Evolutionary conservation across 1,140 invertebrate species (phyloP).

Genomic region (Nasonia giraulti): DNA sequence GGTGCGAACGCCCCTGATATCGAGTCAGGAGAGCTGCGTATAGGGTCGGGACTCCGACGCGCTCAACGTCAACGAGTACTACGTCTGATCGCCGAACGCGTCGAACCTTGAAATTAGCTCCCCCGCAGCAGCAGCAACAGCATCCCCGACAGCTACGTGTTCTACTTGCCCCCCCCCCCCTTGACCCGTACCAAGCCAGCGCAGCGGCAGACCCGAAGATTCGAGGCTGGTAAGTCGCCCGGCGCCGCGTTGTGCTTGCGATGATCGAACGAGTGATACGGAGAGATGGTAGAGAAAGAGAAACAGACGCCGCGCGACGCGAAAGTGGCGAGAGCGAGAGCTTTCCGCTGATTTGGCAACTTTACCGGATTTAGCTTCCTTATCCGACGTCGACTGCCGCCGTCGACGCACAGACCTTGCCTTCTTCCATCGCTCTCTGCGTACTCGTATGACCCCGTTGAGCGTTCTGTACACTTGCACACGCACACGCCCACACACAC

Average conservation of each 20-base stretch:
- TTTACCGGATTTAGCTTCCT: background rate
- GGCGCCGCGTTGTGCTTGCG: too few relatives aligned
- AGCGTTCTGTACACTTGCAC: background rate
- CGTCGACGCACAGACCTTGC: background rate
- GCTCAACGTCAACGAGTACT: conserved; percentile 74
- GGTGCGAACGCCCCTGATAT: conserved; percentile 86
- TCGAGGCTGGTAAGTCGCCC: too few relatives aligned
- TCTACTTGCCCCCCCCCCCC: background rate
- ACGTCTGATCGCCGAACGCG: conserved; percentile 71
- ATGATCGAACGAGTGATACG: too few relatives aligned
- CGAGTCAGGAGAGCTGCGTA: conserved; percentile 90
- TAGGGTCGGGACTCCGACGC: conserved; percentile 76
- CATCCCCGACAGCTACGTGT: background rate
- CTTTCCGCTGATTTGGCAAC: background rate
- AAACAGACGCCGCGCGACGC: too few relatives aligned
- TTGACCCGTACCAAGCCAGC: background rate
- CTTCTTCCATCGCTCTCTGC: background rate
- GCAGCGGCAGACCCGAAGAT: too few relatives aligned
- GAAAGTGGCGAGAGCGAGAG: background rate
- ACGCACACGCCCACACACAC: background rate
- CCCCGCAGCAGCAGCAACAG: background rate
- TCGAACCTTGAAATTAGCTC: conserved; percentile 53
- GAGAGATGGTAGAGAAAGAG: too few relatives aligned
- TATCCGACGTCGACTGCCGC: background rate
- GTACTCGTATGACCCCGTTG: too few relatives aligned